Percentiles rank a stretch among this genome's conserved stretches.
phyloP scores from a whole-genome alignment of 2,888 invertebrate genomes.

The Drosophila putrida region DNA sequence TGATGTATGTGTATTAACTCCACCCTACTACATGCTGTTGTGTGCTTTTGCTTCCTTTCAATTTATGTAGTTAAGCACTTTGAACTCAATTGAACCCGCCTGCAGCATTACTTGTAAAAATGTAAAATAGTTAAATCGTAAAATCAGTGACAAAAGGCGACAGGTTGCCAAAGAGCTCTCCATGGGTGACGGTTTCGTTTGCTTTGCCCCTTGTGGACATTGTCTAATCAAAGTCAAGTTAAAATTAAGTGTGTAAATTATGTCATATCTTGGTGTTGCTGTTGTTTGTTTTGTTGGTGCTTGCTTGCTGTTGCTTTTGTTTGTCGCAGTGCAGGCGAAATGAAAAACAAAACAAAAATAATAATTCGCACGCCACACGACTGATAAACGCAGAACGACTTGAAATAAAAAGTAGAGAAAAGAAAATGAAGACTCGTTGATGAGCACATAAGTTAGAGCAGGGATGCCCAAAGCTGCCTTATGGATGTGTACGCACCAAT shows the following conservation, averaged over 20 bases:
- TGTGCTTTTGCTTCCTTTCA: constrained; percentile 42
- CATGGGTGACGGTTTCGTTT: constrained; percentile 29
- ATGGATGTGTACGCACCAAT: too few species aligned
- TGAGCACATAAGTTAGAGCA: constrained; percentile 25
- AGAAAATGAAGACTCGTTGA: constrained; percentile 1
- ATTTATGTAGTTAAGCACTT: constrained; percentile 55
- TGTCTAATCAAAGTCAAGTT: constrained; percentile 68
- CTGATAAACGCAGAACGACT: constrained; percentile 48
- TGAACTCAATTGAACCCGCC: constrained; percentile 71
- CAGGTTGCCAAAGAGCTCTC: constrained; percentile 27
- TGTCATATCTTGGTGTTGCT: constrained; percentile 60
- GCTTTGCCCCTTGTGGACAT: constrained; percentile 37
- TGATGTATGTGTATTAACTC: constrained; percentile 15
- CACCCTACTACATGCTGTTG: constrained; percentile 14
- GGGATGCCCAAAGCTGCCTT: too few species aligned
- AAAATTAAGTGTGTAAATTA: constrained; percentile 68
- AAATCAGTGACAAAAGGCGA: constrained; percentile 38
- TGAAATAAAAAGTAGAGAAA: constrained; percentile 26
- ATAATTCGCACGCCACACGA: constrained; percentile 50
- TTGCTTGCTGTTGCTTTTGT: constrained; percentile 49
- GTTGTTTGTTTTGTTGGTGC: constrained; percentile 13
- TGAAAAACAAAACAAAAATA: constrained; percentile 26
- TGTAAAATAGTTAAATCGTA: constrained; percentile 1
- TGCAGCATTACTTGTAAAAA: constrained; percentile 14
- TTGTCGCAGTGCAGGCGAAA: constrained; percentile 60